Conservation (phyloP, 1,140 invertebrate genomes). For the Dendroctonus ponderosae region DNA sequence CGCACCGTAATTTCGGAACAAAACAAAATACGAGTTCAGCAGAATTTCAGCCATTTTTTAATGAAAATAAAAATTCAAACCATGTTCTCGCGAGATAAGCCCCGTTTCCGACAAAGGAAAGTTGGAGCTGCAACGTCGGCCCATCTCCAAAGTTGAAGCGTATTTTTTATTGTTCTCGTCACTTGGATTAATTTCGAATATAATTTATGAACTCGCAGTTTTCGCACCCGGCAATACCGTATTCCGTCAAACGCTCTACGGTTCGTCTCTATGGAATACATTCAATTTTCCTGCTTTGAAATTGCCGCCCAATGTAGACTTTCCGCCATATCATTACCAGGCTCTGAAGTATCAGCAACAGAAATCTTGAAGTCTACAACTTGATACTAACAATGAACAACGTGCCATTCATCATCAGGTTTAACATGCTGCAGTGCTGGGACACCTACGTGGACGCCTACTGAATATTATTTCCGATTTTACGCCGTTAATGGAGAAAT, state of each 20-base stretch:
- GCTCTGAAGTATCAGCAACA: slow-evolving; percentile 3
- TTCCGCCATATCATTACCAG: slow-evolving; percentile 6
- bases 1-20: slow-evolving; percentile 1
- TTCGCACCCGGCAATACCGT: background rate
- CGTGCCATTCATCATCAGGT: background rate
- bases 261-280: no score
- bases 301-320: background rate
- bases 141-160: slow-evolving; percentile 3
- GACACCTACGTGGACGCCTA: slow-evolving; percentile 6
- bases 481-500: background rate
- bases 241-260: background rate
- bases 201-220: background rate
- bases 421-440: slow-evolving; percentile 2
- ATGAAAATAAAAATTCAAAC: slow-evolving; percentile 14
- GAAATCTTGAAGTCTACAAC: slow-evolving; percentile 1
- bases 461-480: slow-evolving; percentile 2
- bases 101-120: slow-evolving; percentile 8
- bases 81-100: slow-evolving; percentile 11
- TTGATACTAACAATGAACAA: background rate
- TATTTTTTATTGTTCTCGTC: background rate
- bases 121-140: background rate
- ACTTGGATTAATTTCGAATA: background rate
- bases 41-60: slow-evolving; percentile 1
- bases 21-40: slow-evolving; percentile 6
- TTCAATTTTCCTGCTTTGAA: background rate